Evolutionary conservation across 2,888 invertebrate species (phyloP), one percentile per base, ranked within the genome.

Genomic region (Himalopsyche tibetana): DNA sequence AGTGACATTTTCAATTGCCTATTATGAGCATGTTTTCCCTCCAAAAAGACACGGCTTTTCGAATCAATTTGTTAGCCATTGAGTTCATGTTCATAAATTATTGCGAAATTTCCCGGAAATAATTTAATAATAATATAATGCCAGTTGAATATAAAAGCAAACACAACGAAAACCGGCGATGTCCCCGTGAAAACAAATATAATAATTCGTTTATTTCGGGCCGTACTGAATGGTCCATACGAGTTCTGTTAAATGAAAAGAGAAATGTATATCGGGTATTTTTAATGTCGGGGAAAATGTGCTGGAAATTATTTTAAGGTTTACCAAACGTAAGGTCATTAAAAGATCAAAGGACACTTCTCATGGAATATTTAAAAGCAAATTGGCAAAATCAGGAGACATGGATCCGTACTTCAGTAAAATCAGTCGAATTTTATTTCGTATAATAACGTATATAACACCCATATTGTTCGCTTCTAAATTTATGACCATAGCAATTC

Each of bases 311-410:
- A 51, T 51, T 74, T 74, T 74, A 74, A 74, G 74, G 74, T 74
- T 74, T 74, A 36, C 74, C 74, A 74, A 74, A 74, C 74, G 74
- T 74, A 74, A 74, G 74, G 74, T 74, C 74, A 74, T 74, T 74
- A 74, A 74, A 36, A 74, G 74, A 74, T 74, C 74, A 74, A 74
- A 74, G 74, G 36, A 74, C 28, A 74, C 74, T 74, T 74, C 36
- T 74, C 74, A 74, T 74, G 38, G 38, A 74, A 74, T 74, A 74
- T 74, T 74, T 36, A 74, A 74, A 74, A 74, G 74, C 74, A 74
- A 74, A 74, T 74, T 74, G 74, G 74, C 74, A 74, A 74, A 74
- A 74, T 74, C 74, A 74, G 15, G 74, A 74, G 74, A 74, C 74
- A 74, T 36, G 36, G 36, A 74, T 74, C 74, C 51, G 5, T 74